Base-by-base conservation (phyloP, 2,113 vertebrate genomes). In the Tupaia chinensis region DNA sequence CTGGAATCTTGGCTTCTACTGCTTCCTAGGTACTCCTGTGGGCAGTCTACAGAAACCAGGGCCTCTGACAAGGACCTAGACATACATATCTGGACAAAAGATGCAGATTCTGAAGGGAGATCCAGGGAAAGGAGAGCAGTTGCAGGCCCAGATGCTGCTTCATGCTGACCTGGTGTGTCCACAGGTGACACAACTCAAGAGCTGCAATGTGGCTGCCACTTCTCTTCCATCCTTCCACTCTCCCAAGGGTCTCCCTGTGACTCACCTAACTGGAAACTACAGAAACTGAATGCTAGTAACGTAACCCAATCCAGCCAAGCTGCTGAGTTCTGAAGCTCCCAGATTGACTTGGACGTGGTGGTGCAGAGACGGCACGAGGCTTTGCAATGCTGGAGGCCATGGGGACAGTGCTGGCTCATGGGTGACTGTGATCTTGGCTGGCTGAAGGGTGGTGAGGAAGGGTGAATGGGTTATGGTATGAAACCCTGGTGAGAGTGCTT, bases 111-210 rank as follows among this genome's bases (percentile, higher is more conserved):
- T 3, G 9, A 44, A 60, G 15, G 25, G 29, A 7, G 23, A 73
- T 0, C 1, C 20, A 14, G n/a, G 53, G 7, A 20, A 54, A 32
- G 3, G 5, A 86, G 16, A 65, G 54, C 25, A 85, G 20, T 1
- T 3, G 1, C 0, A 3, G 27, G 5, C 4, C 44, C 22, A 34
- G 29, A 8, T 4, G 11, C 68, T 74, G 27, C 16, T n/a, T 77
- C 3, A 25, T 63, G 69, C 9, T 5, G 44, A 44, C 1, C 29
- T 10, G 0, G 29, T 1, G 29, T 10, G 9, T 63, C 29, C 44
- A 9, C 29, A 65, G 32, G 60, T 54, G 32, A 27, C 78, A n/a
- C 1, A 53, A 16, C 2, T 54, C 7, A 4, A 3, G 7, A 61
- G 53, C 1, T 19, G 9, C 56, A 76, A 74, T 73, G 53, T 0